Percentiles rank a stretch among this genome's conserved stretches.
Conservation (phyloP, 2,113 vertebrate species). For the Neolamprologus caudopunctatus region DNA sequence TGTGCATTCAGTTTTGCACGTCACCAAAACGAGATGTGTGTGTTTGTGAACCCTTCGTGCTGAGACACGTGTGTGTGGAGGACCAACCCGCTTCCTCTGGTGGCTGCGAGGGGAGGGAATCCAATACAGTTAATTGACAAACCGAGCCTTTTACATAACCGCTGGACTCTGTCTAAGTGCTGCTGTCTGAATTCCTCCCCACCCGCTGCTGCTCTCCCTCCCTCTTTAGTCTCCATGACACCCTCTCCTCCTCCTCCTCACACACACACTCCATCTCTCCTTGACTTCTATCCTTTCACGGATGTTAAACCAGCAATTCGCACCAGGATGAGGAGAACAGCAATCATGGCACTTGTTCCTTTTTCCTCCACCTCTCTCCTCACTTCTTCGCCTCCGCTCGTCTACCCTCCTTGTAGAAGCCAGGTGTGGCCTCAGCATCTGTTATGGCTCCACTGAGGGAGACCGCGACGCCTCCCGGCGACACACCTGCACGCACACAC, state of each 20-base stretch:
- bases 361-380: neutral
- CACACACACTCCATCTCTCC: neutral
- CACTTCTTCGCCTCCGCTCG: neutral
- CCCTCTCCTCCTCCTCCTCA: neutral
- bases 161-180: conserved; percentile 24
- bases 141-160: conserved; percentile 63
- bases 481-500: neutral
- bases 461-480: neutral
- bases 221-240: neutral
- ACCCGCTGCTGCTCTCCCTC: neutral
- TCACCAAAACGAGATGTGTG: conserved; percentile 33
- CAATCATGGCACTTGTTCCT: neutral
- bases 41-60: conserved; percentile 8
- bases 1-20: conserved; percentile 12
- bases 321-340: neutral
- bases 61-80: conserved; percentile 36
- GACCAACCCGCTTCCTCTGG: conserved; percentile 4
- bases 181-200: conserved; percentile 26
- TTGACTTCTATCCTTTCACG: neutral
- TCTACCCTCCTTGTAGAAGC: neutral
- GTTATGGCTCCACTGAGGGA: neutral
- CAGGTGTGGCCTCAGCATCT: conserved; percentile 27
- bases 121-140: conserved; percentile 63
- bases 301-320: conserved; percentile 18
- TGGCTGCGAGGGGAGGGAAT: conserved; percentile 27